A percentile compares a stretch with the other conserved stretches of the same genome.
Evolutionary conservation across 2,113 vertebrate genomes (phyloP).

Genomic region (Zapornia atra): DNA sequence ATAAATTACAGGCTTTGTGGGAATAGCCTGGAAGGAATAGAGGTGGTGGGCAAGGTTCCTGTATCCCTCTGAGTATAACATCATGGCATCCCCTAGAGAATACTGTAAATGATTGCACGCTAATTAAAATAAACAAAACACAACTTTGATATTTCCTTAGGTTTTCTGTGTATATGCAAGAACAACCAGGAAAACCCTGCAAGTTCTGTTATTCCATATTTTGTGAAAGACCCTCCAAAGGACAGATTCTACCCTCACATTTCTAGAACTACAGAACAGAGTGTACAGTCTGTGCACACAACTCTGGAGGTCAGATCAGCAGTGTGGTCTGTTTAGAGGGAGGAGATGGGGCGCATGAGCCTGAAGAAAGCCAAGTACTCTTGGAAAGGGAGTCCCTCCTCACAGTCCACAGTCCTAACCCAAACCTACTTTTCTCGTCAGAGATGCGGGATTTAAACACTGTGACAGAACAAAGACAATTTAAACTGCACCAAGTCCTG

Average conservation of each 20-base stretch:
- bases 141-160: neutral
- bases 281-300: no score
- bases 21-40: neutral
- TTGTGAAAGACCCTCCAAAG: neutral
- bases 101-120: neutral
- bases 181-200: neutral
- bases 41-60: neutral
- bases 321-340: neutral
- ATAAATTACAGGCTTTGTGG: slow-evolving; percentile 12
- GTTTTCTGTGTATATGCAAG: neutral
- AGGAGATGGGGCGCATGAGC: neutral
- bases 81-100: neutral
- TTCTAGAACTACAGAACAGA: neutral
- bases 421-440: neutral
- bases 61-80: neutral
- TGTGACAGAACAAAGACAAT: neutral
- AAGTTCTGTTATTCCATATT: neutral
- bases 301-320: neutral
- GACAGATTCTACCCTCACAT: neutral
- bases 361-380: neutral
- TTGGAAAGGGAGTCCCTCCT: neutral
- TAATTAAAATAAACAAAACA: neutral
- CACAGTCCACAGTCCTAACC: neutral
- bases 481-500: neutral
- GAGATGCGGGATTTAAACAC: neutral